A percentile compares a stretch with the other conserved stretches of the same genome.
Evolutionary conservation across 2,113 vertebrate species (phyloP).

Genomic region (Martes martes): DNA sequence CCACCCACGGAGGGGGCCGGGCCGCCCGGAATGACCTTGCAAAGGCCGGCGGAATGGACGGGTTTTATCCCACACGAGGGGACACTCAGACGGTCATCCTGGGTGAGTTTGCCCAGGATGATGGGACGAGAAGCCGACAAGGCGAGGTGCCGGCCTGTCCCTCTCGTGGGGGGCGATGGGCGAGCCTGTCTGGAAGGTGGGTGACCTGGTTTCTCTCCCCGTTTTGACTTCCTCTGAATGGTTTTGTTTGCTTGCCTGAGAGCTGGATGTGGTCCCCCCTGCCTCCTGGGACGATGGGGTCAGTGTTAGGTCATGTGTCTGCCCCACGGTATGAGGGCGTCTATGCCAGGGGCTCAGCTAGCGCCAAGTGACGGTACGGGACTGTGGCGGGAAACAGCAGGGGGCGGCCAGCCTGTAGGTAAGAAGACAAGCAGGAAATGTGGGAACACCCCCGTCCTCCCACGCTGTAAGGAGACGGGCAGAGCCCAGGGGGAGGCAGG

Average conservation of each 20-base stretch:
- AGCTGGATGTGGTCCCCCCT: neutral
- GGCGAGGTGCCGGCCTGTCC: neutral
- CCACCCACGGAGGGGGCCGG: neutral
- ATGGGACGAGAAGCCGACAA: no score
- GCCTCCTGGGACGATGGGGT: neutral
- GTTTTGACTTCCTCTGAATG: neutral
- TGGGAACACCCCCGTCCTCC: neutral
- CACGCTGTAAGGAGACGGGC: neutral
- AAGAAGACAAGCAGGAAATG: neutral
- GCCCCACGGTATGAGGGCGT: neutral
- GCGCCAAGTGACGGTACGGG: neutral
- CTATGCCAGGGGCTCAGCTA: neutral
- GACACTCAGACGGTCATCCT: neutral
- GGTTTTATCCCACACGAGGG: neutral
- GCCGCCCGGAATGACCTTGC: neutral
- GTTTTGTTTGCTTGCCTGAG: neutral
- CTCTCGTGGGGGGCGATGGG: fast-evolving
- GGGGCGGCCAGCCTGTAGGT: no score
- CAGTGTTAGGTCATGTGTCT: neutral
- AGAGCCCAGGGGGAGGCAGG: neutral
- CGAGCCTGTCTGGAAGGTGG: no score
- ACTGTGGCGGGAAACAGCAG: neutral
- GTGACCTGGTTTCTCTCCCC: neutral
- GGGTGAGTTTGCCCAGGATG: neutral
- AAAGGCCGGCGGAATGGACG: fast-evolving